Percentiles rank a stretch among this genome's conserved stretches.
These are phyloP conservation scores for Erythrocercus mccallii DNA, from an alignment of 2,113 vertebrate species.

Conservation along the genomic window DNA sequence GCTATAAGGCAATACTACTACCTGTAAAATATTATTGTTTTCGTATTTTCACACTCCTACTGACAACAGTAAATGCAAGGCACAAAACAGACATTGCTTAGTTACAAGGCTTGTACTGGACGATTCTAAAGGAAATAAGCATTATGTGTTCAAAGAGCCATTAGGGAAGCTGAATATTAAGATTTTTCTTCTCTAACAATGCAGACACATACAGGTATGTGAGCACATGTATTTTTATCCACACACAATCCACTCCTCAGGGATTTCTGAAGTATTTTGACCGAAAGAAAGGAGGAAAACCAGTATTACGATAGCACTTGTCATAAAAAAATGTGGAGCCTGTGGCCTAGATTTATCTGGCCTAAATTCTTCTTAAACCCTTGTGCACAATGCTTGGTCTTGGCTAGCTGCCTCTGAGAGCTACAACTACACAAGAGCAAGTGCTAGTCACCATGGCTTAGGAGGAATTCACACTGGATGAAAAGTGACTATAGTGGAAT, in stretches of 20 bases:
- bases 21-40: neutral
- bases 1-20: neutral
- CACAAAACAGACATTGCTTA: neutral
- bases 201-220: neutral
- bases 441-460: neutral
- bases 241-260: neutral
- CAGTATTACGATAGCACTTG: neutral
- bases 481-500: neutral
- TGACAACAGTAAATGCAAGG: neutral
- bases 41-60: neutral
- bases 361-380: constrained; percentile 45
- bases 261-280: neutral
- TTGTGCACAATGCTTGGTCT: neutral
- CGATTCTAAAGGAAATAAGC: neutral
- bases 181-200: neutral
- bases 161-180: neutral
- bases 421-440: neutral
- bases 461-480: neutral
- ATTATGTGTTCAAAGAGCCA: neutral
- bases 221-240: neutral
- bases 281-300: neutral
- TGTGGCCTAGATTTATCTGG: constrained; percentile 49
- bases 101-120: neutral
- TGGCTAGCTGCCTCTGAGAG: constrained; percentile 33
- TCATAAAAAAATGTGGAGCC: neutral